Conservation (phyloP, 1,140 invertebrate genomes). For the Gonatopus flavifemur region DNA sequence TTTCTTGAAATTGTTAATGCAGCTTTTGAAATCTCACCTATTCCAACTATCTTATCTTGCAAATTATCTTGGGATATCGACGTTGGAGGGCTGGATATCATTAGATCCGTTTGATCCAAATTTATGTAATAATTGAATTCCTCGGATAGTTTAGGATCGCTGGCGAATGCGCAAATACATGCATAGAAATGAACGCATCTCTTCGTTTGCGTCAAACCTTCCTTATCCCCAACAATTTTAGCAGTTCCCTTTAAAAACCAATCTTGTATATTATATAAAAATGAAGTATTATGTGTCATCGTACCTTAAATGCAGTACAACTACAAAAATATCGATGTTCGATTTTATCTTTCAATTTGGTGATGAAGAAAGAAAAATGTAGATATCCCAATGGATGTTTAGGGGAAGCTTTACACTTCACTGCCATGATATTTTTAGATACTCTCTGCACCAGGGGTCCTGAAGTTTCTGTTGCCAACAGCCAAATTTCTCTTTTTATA, state of each 20-base stretch:
- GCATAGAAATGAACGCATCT: conserved; percentile 69
- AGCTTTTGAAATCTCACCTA: conserved; percentile 36
- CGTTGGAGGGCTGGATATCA: conserved; percentile 34
- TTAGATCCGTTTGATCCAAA: conserved; percentile 52
- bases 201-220: conserved; percentile 26
- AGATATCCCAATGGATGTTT: conserved; percentile 76
- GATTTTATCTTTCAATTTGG: conserved; percentile 58
- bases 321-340: conserved; percentile 68
- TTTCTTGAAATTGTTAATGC: too few relatives aligned
- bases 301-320: conserved; percentile 66
- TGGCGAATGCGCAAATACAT: conserved; percentile 79
- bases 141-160: conserved; percentile 66
- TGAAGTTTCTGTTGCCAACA: conserved; percentile 65
- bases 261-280: neutral
- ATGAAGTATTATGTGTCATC: neutral
- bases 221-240: conserved; percentile 39
- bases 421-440: conserved; percentile 76
- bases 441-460: conserved; percentile 76
- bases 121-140: conserved; percentile 73
- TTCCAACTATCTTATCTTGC: conserved; percentile 46
- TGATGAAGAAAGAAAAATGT: conserved; percentile 69
- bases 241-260: conserved; percentile 19
- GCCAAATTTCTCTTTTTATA: conserved; percentile 70
- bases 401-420: conserved; percentile 71
- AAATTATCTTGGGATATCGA: conserved; percentile 35